Percentiles rank a stretch among this genome's conserved stretches.
Evolutionary conservation across 2,113 vertebrate genomes (phyloP).

Genomic region (Edolisoma coerulescens): DNA sequence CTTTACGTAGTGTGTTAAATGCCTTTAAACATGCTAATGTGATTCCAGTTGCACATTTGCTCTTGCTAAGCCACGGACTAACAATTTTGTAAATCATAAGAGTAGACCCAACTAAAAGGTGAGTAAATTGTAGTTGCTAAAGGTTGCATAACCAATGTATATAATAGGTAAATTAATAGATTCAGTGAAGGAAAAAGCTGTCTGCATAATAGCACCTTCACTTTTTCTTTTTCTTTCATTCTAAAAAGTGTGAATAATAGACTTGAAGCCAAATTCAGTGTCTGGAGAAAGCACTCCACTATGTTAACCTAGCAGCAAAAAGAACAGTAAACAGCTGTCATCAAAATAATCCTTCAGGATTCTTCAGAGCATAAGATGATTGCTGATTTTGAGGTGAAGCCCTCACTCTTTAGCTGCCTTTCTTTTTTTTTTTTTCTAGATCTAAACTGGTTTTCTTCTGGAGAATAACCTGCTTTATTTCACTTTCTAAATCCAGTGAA

Average conservation of each 20-base stretch:
- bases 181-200: not conserved
- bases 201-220: not conserved
- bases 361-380: not conserved
- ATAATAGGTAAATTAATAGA: not conserved
- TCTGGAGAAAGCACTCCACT: not conserved
- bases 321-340: not conserved
- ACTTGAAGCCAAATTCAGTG: not conserved
- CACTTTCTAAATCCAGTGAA: not conserved
- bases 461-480: not conserved
- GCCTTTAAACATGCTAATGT: not conserved
- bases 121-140: not conserved
- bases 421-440: not conserved
- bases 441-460: not conserved
- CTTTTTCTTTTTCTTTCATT: not conserved
- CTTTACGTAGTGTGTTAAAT: not conserved
- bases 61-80: not conserved
- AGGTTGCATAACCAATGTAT: not conserved
- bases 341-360: not conserved
- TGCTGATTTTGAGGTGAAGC: not conserved
- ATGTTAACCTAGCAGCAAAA: not conserved
- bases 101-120: not conserved
- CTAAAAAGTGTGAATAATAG: not conserved
- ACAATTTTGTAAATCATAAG: not conserved
- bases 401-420: not conserved
- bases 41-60: not conserved